Evolutionary conservation across 2,113 vertebrate species (phyloP).

Genomic region (Boleophthalmus pectinirostris): DNA sequence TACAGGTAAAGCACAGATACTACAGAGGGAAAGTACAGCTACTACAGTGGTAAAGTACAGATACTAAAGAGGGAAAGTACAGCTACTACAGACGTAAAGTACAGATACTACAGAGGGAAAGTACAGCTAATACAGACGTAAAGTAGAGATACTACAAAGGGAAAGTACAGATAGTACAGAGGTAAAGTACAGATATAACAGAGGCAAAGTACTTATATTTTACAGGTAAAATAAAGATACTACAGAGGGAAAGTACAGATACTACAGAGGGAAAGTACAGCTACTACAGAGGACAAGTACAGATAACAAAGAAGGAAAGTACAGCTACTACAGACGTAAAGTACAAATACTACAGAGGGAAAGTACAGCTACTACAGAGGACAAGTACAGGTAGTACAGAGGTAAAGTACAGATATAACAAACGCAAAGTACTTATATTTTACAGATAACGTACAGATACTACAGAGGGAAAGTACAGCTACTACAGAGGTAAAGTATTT

Average conservation of each 20-base stretch:
- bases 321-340: no score
- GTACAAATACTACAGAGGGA: conserved; percentile 54
- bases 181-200: conserved; percentile 31
- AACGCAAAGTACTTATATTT: conserved; percentile 16
- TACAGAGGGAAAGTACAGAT: conserved; percentile 46
- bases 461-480: conserved; percentile 45
- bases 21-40: conserved; percentile 17
- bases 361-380: conserved; percentile 24
- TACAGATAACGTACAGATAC: no score
- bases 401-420: conserved; percentile 31
- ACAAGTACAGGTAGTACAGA: conserved; percentile 35
- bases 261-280: conserved; percentile 18
- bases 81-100: conserved; percentile 43
- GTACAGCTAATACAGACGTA: conserved; percentile 38
- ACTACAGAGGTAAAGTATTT: conserved; percentile 15
- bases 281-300: conserved; percentile 44
- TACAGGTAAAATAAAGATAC: no score
- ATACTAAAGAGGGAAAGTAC: conserved; percentile 17
- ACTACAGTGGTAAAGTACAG: conserved; percentile 48
- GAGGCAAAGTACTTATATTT: conserved; percentile 19
- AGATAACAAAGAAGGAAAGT: conserved; percentile 10
- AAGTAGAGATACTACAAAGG: conserved; percentile 24
- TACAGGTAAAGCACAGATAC: conserved; percentile 38
- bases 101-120: conserved; percentile 14
- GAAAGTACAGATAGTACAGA: conserved; percentile 36